Evolutionary conservation across 2,797 vertebrate genomes (phyloP).

Genomic region (Alca torda): DNA sequence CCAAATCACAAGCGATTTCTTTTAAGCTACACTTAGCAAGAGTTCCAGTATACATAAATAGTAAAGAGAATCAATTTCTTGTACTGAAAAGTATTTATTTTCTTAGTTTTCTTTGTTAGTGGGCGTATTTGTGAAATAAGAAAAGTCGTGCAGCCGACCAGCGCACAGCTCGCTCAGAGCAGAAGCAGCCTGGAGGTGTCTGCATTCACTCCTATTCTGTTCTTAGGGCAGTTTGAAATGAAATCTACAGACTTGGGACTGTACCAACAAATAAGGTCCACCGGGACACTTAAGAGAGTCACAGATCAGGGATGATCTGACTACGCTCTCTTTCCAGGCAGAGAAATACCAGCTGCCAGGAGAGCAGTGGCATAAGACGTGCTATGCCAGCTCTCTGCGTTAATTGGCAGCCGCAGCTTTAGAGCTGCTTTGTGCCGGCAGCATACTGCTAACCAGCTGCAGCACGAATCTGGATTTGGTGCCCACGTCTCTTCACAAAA

Average conservation of each 20-base stretch:
- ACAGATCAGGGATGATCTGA: background rate
- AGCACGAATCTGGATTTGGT: background rate
- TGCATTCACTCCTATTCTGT: background rate
- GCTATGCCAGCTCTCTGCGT: background rate
- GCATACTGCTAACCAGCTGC: background rate
- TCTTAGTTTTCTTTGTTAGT: background rate
- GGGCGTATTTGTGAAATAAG: background rate
- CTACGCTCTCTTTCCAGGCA: background rate
- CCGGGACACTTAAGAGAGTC: background rate
- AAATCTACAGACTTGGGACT: background rate
- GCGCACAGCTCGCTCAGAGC: fast-evolving
- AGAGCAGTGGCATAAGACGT: background rate
- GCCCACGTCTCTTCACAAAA: background rate
- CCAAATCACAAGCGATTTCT: background rate
- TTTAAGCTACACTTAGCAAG: background rate
- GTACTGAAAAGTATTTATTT: background rate
- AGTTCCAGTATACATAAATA: background rate
- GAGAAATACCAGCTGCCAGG: background rate
- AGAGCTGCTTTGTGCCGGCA: background rate
- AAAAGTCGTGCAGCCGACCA: background rate
- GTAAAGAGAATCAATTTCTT: background rate
- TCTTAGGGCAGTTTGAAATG: background rate
- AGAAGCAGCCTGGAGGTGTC: background rate
- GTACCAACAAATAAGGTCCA: background rate
- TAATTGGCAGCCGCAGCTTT: background rate